Base-by-base conservation (phyloP, 2,888 invertebrate genomes). In the Cordilura impudica region DNA sequence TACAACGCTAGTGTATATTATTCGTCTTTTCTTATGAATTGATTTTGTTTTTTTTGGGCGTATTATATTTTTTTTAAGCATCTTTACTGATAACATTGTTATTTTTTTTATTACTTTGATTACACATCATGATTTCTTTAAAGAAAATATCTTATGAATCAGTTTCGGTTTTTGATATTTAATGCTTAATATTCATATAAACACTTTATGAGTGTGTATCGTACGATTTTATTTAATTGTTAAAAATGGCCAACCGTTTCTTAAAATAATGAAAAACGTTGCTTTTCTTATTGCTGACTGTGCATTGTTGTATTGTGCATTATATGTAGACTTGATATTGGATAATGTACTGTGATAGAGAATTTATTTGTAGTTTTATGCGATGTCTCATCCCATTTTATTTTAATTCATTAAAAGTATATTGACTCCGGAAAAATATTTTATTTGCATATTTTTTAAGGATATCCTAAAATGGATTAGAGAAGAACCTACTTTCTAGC, bases 51-150 rank as follows among this genome's bases (percentile, higher is more conserved):
- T 18, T 18, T 23, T 31, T 21, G 14, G 35, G 6, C 3, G 14
- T 29, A 39, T 39, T 39, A 39, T 39, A 4, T 19, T 45, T 31
- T 19, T 47, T 26, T 29, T 45, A 26, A 12, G 35, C 14, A 23
- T 47, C 2, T 6, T 31, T 21, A 45, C 23, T 54, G 60, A 61
- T 49, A 63, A 45, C 21, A 35, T 47, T 56, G 10, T 47, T 49
- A 5, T 3, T 7, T 54, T 35, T 49, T 23, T 16, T 23, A 12
- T 49, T 23, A 23, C 21, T 45, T 31, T 6, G 51, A 53, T 67
- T 67, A 45, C 49, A 43, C 60, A 67, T 66, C 14, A 29, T n/a
- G 10, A 26, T 31, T 72, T 72, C 73, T 31, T 16, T 54, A 6
- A 14, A 47, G 39, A 16, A n/a, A 26, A n/a, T n/a, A 21, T 12